These are phyloP conservation scores for Crossaster papposus DNA, from an alignment of 53 echinoderm and acorn worm genomes.

Conservation along the genomic window DNA sequence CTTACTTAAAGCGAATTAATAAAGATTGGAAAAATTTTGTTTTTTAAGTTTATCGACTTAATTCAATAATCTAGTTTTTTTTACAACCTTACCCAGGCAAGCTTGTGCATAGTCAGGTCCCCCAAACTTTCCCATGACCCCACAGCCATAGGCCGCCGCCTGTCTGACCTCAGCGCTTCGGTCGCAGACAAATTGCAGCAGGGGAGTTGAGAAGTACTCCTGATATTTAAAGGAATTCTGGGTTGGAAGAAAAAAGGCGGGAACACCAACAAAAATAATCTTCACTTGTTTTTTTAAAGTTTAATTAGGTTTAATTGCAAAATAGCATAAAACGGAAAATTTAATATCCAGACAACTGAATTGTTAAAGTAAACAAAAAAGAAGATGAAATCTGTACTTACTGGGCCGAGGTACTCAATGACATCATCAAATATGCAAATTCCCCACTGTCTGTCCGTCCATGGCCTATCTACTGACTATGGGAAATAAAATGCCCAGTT, in stretches of 20 bases:
- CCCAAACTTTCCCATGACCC: conserved; percentile 85
- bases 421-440: conserved; percentile 93
- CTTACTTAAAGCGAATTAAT: no score
- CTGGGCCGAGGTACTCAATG: conserved; percentile 90
- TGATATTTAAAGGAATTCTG: conserved; percentile 90
- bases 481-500: neutral
- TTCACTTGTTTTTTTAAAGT: neutral
- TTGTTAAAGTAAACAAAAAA: neutral
- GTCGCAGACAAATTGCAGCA: conserved; percentile 80
- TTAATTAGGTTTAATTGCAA: no score
- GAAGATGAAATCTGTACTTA: conserved; percentile 53
- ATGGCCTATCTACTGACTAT: conserved; percentile 87
- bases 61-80: no score
- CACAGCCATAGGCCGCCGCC: conserved; percentile 90
- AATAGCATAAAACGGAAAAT: no score
- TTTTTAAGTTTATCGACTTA: no score
- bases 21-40: no score
- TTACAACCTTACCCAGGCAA: conserved; percentile 75
- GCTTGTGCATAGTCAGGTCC: conserved; percentile 81
- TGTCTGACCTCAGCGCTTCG: conserved; percentile 86
- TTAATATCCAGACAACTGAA: no score
- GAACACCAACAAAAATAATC: no score
- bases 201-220: conserved; percentile 80
- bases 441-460: conserved; percentile 94
- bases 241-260: neutral